Percentiles rank a stretch among this genome's conserved stretches.
phyloP scores from a whole-genome alignment of 1,140 invertebrate species.

The Dendrolimus punctatus region DNA sequence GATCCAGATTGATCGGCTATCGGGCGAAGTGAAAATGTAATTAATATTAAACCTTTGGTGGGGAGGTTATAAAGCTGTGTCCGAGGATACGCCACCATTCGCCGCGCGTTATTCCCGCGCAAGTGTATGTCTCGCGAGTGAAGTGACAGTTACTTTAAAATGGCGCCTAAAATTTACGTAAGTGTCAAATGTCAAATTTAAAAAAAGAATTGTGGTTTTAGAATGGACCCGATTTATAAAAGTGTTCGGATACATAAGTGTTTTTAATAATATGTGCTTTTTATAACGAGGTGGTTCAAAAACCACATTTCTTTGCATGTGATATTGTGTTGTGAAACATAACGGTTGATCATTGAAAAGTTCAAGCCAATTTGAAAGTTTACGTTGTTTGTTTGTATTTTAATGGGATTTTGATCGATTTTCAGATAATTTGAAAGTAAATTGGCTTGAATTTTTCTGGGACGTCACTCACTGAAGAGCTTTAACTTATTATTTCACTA shows the following conservation, averaged over 20 bases:
- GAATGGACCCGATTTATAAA: conserved; percentile 33
- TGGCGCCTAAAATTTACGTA: conserved; percentile 66
- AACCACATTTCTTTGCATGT: conserved; percentile 44
- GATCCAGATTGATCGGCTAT: conserved; percentile 43
- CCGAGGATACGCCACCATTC: conserved; percentile 40
- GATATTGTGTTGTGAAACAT: conserved; percentile 7
- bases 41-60: conserved; percentile 59
- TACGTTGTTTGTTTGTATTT: too few species aligned
- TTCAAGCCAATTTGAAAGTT: too few species aligned
- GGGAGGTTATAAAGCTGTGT: conserved; percentile 50
- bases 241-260: conserved; percentile 4
- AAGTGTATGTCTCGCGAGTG: conserved; percentile 52
- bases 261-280: conserved; percentile 9
- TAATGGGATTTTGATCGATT: too few species aligned
- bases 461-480: too few species aligned
- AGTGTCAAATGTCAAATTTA: conserved; percentile 48
- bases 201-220: conserved; percentile 51
- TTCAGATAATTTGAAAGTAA: too few species aligned
- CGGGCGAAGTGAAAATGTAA: conserved; percentile 54
- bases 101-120: conserved; percentile 49
- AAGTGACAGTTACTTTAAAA: conserved; percentile 57
- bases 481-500: too few species aligned
- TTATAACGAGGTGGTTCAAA: conserved; percentile 33
- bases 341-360: too few species aligned
- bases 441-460: too few species aligned